Percentiles rank a stretch among this genome's conserved stretches.
phyloP scores from a whole-genome alignment of 1,140 invertebrate genomes.

The Stegodyphus mimosarum region DNA sequence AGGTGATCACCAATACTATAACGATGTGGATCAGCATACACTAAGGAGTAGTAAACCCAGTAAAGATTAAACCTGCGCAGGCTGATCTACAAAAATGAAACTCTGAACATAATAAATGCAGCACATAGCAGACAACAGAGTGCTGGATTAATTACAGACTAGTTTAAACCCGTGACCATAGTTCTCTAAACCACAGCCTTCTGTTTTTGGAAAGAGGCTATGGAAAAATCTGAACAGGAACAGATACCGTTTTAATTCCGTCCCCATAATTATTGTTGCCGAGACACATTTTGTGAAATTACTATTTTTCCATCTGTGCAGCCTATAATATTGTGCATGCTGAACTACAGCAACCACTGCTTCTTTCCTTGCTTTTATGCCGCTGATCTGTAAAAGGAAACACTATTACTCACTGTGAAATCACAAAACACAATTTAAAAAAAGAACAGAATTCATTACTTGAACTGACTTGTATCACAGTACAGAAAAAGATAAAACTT shows the following conservation, averaged over 20 bases:
- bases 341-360: constrained; percentile 57
- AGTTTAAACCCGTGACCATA: constrained; percentile 52
- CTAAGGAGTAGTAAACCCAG: not conserved
- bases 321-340: constrained; percentile 58
- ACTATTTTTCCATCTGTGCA: constrained; percentile 34
- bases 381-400: constrained; percentile 45
- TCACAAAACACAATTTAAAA: no score
- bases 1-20: not conserved
- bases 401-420: no score
- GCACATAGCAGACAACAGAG: constrained; percentile 30
- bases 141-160: constrained; percentile 42
- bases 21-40: not conserved
- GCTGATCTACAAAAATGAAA: constrained; percentile 1
- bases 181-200: constrained; percentile 24
- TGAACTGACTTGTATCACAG: no score
- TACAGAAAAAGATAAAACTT: no score
- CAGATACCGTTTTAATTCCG: constrained; percentile 38
- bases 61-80: not conserved
- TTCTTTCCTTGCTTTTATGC: constrained; percentile 57
- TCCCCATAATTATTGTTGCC: constrained; percentile 34
- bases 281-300: constrained; percentile 35
- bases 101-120: constrained; percentile 16
- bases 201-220: constrained; percentile 20
- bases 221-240: constrained; percentile 21
- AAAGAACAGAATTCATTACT: no score